Percentiles rank a stretch among this genome's conserved stretches.
Conservation (phyloP, 2,113 vertebrate genomes). For the Psammodynastes pulverulentus region DNA sequence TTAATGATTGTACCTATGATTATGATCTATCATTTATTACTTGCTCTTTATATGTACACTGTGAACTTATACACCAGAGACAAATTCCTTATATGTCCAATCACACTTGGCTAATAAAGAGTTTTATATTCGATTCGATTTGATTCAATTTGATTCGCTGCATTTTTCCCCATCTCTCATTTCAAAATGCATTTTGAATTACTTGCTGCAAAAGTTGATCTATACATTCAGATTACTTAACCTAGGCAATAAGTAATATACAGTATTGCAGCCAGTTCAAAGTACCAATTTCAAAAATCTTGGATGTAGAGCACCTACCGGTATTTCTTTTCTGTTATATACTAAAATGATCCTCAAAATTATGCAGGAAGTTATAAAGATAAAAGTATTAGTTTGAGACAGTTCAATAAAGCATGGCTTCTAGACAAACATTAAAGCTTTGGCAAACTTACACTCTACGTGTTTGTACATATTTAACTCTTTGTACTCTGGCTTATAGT, state of each 20-base stretch:
- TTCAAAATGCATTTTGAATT: not conserved
- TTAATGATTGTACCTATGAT: no score
- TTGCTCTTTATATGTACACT: no score
- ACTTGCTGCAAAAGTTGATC: not conserved
- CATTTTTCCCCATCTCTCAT: no score
- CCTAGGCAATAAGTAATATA: not conserved
- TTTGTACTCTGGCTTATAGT: not conserved
- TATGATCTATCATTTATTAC: no score
- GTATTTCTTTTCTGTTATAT: not conserved
- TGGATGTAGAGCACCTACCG: not conserved
- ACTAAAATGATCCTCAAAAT: not conserved
- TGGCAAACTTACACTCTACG: not conserved
- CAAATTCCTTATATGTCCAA: no score
- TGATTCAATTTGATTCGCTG: no score
- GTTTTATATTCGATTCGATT: no score
- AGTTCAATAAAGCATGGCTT: not conserved
- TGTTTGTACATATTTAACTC: not conserved
- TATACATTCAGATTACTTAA: not conserved
- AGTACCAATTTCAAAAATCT: not conserved
- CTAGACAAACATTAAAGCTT: not conserved
- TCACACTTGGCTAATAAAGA: no score
- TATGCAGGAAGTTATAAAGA: not conserved
- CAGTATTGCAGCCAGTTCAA: not conserved
- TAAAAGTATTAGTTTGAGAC: not conserved
- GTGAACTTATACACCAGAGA: no score